Conservation (phyloP, 1,140 invertebrate genomes). For the Solenopsis invicta region DNA sequence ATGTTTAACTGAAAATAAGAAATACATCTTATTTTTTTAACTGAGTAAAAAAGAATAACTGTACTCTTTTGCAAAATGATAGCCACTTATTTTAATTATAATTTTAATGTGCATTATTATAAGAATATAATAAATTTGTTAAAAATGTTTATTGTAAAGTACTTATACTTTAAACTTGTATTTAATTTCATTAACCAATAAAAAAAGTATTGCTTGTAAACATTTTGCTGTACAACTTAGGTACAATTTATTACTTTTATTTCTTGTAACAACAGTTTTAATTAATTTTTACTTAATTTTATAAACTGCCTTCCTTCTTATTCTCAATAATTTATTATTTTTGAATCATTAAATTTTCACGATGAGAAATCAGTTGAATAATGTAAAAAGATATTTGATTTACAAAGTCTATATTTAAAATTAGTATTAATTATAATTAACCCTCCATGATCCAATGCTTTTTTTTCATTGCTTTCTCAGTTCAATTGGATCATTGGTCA, state of each 20-base stretch:
- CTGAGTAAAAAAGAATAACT: background rate
- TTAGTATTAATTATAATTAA: background rate
- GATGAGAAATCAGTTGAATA: background rate
- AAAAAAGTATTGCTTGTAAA: background rate
- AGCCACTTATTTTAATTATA: background rate
- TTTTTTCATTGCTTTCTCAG: too few relatives aligned
- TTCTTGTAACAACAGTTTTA: background rate
- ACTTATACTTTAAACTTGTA: background rate
- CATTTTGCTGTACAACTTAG: background rate
- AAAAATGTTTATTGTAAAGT: background rate
- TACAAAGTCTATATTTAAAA: background rate
- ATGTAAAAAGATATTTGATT: background rate
- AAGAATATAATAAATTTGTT: background rate
- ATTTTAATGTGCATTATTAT: background rate
- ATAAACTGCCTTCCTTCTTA: background rate
- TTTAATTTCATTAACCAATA: background rate
- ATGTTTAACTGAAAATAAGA: background rate
- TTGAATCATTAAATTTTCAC: background rate
- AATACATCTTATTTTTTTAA: background rate
- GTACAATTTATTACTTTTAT: background rate
- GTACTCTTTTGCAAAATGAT: background rate
- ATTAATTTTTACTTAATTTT: slow-evolving; percentile 12
- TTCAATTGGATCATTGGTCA: too few relatives aligned
- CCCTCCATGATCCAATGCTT: too few relatives aligned
- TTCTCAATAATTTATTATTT: background rate